Evolutionary conservation across 1,140 invertebrate species (phyloP).

Genomic region (Penaeus indicus): DNA sequence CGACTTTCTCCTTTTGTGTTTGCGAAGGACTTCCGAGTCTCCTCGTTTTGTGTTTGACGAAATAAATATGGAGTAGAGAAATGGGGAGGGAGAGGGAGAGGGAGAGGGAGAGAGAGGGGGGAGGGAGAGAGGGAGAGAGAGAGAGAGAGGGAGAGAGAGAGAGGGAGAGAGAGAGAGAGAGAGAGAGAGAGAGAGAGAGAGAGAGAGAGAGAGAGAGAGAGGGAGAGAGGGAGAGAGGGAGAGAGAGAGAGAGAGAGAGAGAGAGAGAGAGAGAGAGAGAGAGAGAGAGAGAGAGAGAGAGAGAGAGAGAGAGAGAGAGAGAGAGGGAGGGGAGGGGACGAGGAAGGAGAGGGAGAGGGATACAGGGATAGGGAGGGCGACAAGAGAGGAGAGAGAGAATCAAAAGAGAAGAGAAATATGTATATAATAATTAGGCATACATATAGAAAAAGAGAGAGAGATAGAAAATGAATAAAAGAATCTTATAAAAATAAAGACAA

Average conservation of each 20-base stretch:
- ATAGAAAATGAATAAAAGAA: too few relatives aligned
- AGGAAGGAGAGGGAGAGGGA: background rate
- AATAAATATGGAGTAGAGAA: background rate
- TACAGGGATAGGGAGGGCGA: background rate
- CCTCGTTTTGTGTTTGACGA: background rate
- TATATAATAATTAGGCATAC: too few relatives aligned
- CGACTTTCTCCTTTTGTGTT: too few relatives aligned
- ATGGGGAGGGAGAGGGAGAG: background rate
- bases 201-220: slow-evolving; percentile 1
- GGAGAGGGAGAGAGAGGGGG: background rate
- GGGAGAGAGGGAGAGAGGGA: slow-evolving; percentile 4
- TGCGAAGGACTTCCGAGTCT: background rate
- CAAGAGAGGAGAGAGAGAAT: background rate
- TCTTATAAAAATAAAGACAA: too few relatives aligned
- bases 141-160: background rate
- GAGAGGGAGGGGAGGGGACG: background rate
- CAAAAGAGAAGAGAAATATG: background rate
- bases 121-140: background rate
- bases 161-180: background rate
- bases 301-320: slow-evolving; percentile 24
- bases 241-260: slow-evolving; percentile 10
- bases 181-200: background rate
- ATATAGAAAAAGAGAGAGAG: too few relatives aligned
- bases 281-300: slow-evolving; percentile 34
- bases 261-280: background rate